Base-by-base conservation (phyloP, 1,140 invertebrate genomes). In the Epicauta chinensis region DNA sequence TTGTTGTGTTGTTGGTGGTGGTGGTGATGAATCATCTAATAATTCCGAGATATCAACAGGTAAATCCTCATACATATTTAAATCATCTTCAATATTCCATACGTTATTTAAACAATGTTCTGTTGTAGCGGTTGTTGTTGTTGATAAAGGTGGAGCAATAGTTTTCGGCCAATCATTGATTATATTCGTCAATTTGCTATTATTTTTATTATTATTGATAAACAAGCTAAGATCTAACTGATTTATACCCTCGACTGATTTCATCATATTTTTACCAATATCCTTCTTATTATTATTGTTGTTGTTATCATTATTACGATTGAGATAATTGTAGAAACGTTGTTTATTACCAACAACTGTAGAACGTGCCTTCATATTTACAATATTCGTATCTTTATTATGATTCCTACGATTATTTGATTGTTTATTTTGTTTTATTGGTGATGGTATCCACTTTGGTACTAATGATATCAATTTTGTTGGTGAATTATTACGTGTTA, bases 21-120 rank as follows among this genome's bases (percentile, higher is more conserved):
- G 72, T 46, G 70, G 73, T 5, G 78, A 77, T 11, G 78, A 79
- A 31, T 77, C 74, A 29, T 77, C 75, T 16, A 79, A 62, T 29
- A 80, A 62, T 49, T 79, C 74, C 44, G 75, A 72, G 40, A 81
- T 77, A 61, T 80, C 77, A 50, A 79, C 75, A 13, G 77, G 76
- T 36, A 79, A 64, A 50, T 79, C 75, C 51, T 78, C 74, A 44
- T 75, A 78, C 54, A 77, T 73, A 42, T 76, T 75, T 32, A 74
- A 69, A 1, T 57, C 64, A 56, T 70, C 71, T 16, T 71, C 68
- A 9, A 69, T 62, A 29, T 46, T 38, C 23, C 43, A 40, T 39
- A 5, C 17, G 11, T 34, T 34, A 34, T 34, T 34, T n/a, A n/a
- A 34, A 34, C 32, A 12, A 34, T 34, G 32, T 23, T 23, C 23